These are phyloP conservation scores for Monochamus alternatus DNA, from an alignment of 2,888 invertebrate species.

Conservation along the genomic window DNA sequence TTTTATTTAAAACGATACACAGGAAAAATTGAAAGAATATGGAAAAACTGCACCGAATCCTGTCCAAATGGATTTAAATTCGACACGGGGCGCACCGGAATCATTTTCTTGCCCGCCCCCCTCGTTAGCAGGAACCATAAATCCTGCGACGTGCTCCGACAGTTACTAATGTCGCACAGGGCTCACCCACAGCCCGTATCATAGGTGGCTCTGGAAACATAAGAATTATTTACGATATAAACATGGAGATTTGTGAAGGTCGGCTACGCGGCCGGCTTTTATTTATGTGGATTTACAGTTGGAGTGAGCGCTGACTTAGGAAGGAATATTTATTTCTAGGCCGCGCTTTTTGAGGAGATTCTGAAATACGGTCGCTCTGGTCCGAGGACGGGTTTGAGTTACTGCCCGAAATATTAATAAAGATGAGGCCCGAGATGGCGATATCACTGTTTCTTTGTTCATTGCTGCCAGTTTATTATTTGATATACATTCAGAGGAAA, in stretches of 20 bases:
- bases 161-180: conserved; percentile 20
- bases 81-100: background rate
- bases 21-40: no score
- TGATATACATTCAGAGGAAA: no score
- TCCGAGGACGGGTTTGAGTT: background rate
- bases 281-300: conserved; percentile 32
- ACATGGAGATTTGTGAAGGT: conserved; percentile 37
- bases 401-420: conserved; percentile 2
- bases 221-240: conserved; percentile 37
- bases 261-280: conserved; percentile 20
- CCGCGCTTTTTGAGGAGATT: conserved; percentile 4
- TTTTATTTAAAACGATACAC: no score
- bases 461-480: no score
- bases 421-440: no score
- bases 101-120: conserved; percentile 12
- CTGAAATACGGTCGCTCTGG: background rate
- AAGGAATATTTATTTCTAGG: conserved; percentile 18
- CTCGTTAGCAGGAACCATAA: conserved; percentile 27
- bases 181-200: conserved; percentile 27
- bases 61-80: background rate
- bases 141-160: conserved; percentile 23
- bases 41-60: no score
- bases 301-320: conserved; percentile 11
- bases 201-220: conserved; percentile 37
- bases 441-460: no score